These are phyloP conservation scores for Climacteris rufus DNA, from an alignment of 2,113 vertebrate species.

Conservation along the genomic window DNA sequence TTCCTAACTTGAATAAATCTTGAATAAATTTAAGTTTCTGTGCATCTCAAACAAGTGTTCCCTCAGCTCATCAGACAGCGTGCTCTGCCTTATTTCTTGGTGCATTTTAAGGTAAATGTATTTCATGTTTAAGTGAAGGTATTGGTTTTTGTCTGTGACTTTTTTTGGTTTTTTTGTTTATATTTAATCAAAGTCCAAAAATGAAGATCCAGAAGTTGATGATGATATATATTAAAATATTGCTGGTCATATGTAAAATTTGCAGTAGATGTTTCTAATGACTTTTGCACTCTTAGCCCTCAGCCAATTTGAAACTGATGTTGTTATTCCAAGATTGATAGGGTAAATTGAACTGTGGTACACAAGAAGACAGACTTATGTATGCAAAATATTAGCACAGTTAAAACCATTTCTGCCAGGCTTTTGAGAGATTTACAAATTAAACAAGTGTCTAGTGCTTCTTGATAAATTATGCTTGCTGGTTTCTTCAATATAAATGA, in stretches of 20 bases:
- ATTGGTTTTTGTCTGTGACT: rapidly evolving
- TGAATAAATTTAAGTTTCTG: background rate
- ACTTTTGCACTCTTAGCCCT: background rate
- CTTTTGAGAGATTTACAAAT: background rate
- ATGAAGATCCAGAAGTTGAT: background rate
- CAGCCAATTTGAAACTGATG: background rate
- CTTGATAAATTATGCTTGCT: background rate
- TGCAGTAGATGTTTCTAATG: background rate
- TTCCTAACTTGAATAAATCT: background rate
- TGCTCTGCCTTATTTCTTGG: background rate
- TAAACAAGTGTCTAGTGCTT: background rate
- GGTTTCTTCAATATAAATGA: background rate
- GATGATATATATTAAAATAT: background rate
- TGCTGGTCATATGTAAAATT: background rate
- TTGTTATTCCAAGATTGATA: background rate
- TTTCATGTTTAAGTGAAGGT: background rate
- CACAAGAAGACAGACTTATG: background rate
- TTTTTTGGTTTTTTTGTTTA: background rate
- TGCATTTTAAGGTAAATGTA: background rate
- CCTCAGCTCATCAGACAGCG: background rate
- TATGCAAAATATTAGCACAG: background rate
- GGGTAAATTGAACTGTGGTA: background rate
- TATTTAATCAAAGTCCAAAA: background rate
- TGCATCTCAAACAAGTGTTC: background rate
- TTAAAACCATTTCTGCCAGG: background rate